Percentiles rank a stretch among this genome's conserved stretches.
Evolutionary conservation across 2,888 invertebrate species (phyloP).

Genomic region (Lepetodrilus schrolli): DNA sequence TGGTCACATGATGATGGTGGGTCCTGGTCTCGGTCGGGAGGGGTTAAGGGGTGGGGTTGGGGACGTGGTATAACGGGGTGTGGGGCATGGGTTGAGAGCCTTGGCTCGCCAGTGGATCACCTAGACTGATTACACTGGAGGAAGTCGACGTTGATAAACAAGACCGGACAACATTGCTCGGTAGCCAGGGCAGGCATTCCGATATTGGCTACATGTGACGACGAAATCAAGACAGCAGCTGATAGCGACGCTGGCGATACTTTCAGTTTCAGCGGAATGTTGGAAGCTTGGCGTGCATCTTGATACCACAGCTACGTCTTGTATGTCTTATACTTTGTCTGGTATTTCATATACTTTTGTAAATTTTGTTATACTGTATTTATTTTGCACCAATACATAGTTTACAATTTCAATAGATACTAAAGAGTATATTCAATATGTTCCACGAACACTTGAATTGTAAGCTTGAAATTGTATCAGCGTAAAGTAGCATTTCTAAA

Average conservation of each 20-base stretch:
- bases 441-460: too few species aligned
- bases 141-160: conserved; percentile 14
- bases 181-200: conserved; percentile 16
- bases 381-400: too few species aligned
- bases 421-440: too few species aligned
- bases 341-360: too few species aligned
- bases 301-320: not conserved
- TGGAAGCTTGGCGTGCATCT: not conserved
- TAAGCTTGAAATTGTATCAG: too few species aligned
- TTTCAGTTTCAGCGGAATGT: conserved; percentile 7
- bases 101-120: not conserved
- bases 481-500: too few species aligned
- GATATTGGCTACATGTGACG: conserved; percentile 14
- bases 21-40: not conserved
- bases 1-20: not conserved
- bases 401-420: too few species aligned
- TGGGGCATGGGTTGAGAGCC: not conserved
- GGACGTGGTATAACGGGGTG: not conserved
- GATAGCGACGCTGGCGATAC: not conserved
- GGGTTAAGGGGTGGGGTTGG: not conserved
- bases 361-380: too few species aligned
- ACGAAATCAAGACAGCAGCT: not conserved
- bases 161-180: not conserved
- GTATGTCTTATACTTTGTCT: too few species aligned
- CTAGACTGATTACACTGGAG: conserved; percentile 8